Evolutionary conservation across 2,888 invertebrate genomes (phyloP), one percentile per base, ranked within the genome.

Genomic region (Athripsodes cinereus): DNA sequence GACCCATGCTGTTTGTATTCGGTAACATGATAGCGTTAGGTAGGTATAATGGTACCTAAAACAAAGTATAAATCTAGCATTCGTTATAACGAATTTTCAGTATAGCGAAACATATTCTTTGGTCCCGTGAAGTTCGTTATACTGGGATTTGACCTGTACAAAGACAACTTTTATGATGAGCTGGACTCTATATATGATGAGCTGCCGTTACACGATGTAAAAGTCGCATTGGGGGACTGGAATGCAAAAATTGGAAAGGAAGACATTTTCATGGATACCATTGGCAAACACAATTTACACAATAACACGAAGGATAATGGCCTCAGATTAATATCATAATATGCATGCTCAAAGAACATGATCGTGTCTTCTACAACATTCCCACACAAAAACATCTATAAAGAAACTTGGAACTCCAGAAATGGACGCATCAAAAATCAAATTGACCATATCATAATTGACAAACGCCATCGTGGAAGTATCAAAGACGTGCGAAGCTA

Each of bases 241-340:
- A 52, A 52, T 35, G 35, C 52, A 5, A 53, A 53, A 44, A 44
- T 53, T 13, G 54, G 48, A 3, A 18, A 19, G 22, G 54, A 54
- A 19, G 5, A 13, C 5, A 22, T 22, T n/a, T 19, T 22, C n/a
- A 16, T 47, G 26, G 26, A 47, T 10, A 47, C 47, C 19, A 54
- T 31, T 11, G 47, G 54, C 46, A 54, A 11, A 19, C 5, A 54
- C 47, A 54, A 26, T 47, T 16, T 44, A n/a, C 35, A 50, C 26
- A 26, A n/a, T 5, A 26, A 50, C 5, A 16, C 20, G 3, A 50
- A 50, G 5, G 22, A 50, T 21, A 50, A 50, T 50, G 50, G 50
- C 5, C 6, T 26, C 13, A 3, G 50, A 50, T 22, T 50, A 16
- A 50, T 50, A 5, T 22, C n/a, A n/a, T n/a, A 50, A 22, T 26